These are phyloP conservation scores for Dipus sagitta DNA, from an alignment of 2,797 vertebrate genomes.

Conservation along the genomic window DNA sequence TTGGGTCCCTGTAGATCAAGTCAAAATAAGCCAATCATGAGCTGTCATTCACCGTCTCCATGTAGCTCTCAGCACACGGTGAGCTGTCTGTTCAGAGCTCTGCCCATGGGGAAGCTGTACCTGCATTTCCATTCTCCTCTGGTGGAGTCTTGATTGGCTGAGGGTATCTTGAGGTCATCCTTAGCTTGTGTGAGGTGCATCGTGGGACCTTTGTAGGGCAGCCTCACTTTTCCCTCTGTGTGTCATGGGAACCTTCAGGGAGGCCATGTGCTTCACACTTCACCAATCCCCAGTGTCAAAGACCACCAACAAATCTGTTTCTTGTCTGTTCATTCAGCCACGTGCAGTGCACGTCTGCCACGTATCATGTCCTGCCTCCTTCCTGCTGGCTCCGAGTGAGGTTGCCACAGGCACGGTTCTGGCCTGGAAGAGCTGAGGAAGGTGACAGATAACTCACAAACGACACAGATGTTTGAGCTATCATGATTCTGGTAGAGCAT, in stretches of 20 bases:
- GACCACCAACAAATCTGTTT: neutral
- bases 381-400: neutral
- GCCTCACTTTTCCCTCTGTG: neutral
- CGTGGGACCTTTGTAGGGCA: neutral
- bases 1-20: too few species aligned
- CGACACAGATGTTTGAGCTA: too few species aligned
- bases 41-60: too few species aligned
- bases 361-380: rapidly evolving
- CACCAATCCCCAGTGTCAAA: neutral
- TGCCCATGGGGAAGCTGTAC: rapidly evolving
- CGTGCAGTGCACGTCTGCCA: rapidly evolving
- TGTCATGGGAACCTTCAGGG: neutral
- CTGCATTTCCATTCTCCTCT: too few species aligned
- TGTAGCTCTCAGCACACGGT: neutral
- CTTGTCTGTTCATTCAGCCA: neutral
- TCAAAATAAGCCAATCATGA: neutral
- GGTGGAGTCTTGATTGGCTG: rapidly evolving
- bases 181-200: neutral
- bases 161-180: rapidly evolving
- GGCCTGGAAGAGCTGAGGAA: neutral
- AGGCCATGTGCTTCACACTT: neutral
- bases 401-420: rapidly evolving
- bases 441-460: neutral
- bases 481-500: too few species aligned
- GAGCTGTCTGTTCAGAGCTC: neutral